phyloP scores from a whole-genome alignment of 2,113 vertebrate species.

The Amazona vittata region DNA sequence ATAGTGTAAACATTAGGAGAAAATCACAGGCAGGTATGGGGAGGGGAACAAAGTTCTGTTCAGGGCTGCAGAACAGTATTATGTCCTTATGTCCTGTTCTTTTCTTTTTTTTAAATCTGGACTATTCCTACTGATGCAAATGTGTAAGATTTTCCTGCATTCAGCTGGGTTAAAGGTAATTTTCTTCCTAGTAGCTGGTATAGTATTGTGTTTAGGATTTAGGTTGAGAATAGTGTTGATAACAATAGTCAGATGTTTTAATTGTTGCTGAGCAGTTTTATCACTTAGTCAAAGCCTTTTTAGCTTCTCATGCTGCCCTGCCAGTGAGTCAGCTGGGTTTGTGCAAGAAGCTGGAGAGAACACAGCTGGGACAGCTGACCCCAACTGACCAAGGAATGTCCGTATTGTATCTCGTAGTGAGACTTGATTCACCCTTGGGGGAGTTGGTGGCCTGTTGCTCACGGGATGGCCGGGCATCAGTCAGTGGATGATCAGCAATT shows the following conservation, averaged over 20 bases:
- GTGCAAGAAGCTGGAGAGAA: not conserved
- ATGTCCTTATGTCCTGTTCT: not conserved
- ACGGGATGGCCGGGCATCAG: not conserved
- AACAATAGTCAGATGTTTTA: not conserved
- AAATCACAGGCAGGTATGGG: not conserved
- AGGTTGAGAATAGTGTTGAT: not conserved
- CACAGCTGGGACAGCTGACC: not conserved
- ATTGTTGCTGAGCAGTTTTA: not conserved
- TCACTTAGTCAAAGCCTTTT: not conserved
- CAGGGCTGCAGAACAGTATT: not conserved
- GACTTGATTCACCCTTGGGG: too few species aligned
- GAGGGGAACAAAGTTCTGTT: not conserved
- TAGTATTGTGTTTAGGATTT: not conserved
- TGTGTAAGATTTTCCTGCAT: not conserved
- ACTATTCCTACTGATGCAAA: not conserved
- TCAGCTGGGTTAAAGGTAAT: too few species aligned
- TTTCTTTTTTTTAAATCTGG: not conserved
- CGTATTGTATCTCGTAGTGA: too few species aligned
- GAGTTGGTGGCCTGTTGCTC: not conserved
- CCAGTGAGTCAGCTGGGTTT: not conserved
- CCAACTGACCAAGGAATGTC: not conserved
- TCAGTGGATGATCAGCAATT: not conserved
- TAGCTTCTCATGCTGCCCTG: not conserved
- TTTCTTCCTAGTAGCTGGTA: not conserved
- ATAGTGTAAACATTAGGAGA: not conserved